Evolutionary conservation across 2,797 vertebrate species (phyloP).

Genomic region (Acrossocheilus wenchowensis): DNA sequence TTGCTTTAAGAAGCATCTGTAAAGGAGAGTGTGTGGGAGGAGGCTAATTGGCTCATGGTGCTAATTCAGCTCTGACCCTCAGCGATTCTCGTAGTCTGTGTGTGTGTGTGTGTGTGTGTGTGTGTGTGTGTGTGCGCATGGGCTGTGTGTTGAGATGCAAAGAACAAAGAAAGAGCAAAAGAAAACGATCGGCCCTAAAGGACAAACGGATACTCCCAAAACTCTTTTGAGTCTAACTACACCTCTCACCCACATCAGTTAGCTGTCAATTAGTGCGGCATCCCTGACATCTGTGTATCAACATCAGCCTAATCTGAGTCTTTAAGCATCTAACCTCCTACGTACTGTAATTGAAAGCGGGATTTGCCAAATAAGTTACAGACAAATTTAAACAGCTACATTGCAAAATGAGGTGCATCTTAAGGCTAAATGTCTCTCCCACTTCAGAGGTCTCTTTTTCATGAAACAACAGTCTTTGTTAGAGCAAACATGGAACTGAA

Average conservation of each 20-base stretch:
- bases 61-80: slow-evolving; percentile 36
- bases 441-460: neutral
- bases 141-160: slow-evolving; percentile 2
- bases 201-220: slow-evolving; percentile 31
- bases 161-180: slow-evolving; percentile 36
- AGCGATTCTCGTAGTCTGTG: neutral
- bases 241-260: slow-evolving; percentile 43
- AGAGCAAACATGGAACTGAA: neutral
- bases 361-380: slow-evolving; percentile 5
- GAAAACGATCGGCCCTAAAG: slow-evolving; percentile 12
- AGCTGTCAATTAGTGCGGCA: slow-evolving; percentile 36
- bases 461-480: neutral
- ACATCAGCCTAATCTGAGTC: slow-evolving; percentile 23
- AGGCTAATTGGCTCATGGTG: slow-evolving; percentile 63
- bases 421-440: neutral
- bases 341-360: slow-evolving; percentile 16
- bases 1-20: slow-evolving; percentile 58
- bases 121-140: neutral
- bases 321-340: slow-evolving; percentile 22
- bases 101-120: neutral
- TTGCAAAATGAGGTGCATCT: slow-evolving; percentile 5
- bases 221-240: slow-evolving; percentile 26
- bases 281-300: slow-evolving; percentile 29
- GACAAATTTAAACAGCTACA: slow-evolving; percentile 7
- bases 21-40: slow-evolving; percentile 53